Base-by-base conservation (phyloP, 2,888 invertebrate species). In the Rhagophthalmus giganteus region DNA sequence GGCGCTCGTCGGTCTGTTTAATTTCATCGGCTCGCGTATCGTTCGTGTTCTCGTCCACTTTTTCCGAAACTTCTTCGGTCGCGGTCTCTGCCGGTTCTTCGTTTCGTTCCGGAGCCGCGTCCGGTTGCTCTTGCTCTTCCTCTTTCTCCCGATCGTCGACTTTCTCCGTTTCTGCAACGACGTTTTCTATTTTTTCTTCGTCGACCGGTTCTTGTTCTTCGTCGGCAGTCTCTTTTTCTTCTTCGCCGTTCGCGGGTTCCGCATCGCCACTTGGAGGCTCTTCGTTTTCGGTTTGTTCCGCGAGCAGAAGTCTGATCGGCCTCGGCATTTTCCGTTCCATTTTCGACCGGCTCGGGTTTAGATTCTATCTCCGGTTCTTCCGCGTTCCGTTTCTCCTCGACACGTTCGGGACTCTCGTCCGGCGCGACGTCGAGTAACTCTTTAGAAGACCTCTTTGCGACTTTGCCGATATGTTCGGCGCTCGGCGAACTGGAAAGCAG, bases 401-500 rank as follows among this genome's bases (percentile, higher is more conserved):
- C 32, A 15, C 16, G 11, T 42, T 42, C 33, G 45, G 5, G 32
- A 42, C 58, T 44, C 12, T 34, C 37, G 35, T 24, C 47, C 47
- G 32, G 45, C 39, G 13, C 7, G 1, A 26, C 1, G 13, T 61
- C 62, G 8, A 35, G 45, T 38, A 41, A 3, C 42, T 53, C 32
- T 15, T 27, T 35, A 9, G 42, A 50, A 35, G 59, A 58, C 26
- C 37, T 51, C 27, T 51, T 48, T 8, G 42, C 44, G 7, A 20
- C 20, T 20, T 58, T 41, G 8, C 37, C 10, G 15, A 46, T 46
- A 11, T 41, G 35, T 34, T 58, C 57, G 7, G 46, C n/a, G 9
- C 25, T 42, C 1, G 45, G 15, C 6, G 47, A 33, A 30, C 8
- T 3, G n/a, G 40, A 9, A 5, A 87, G 70, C 55, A 87, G 74